Base-by-base conservation (phyloP, 2,113 vertebrate species). In the Gadus chalcogrammus region DNA sequence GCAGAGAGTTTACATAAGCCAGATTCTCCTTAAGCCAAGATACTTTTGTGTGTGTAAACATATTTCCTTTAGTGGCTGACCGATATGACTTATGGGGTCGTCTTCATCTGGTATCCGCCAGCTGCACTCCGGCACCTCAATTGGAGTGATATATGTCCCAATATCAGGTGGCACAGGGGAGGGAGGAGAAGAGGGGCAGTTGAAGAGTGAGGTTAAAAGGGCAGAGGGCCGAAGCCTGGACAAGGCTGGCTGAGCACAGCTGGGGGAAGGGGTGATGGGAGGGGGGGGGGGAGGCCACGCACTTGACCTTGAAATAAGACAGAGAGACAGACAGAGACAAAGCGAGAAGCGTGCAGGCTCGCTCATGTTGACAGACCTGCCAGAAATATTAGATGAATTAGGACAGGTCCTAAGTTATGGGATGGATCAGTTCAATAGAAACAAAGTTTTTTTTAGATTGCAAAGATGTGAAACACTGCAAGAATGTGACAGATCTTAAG, bases 11-110 rank as follows among this genome's bases (percentile, higher is more conserved):
- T 77, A 78, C 67, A 73, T 73, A 72, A 76, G 87, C 74, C 69
- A 70, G 70, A 79, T 78, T 78, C 74, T 85, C 68, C 31, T 22
- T 71, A 70, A 74, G 68, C 82, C 61, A 73, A 87, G 11, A 83
- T 85, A 78, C 80, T 77, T 79, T 67, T 73, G 52, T 81, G 81
- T 81, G 81, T 81, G 89, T 87, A 91, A 91, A 92, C 87, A 90
- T 85, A 89, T 93, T 88, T 87, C 83, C 87, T 88, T 89, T 88
- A 90, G 88, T 83, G 83, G 73, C 71, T 82, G 75, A 84, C 78
- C 61, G 69, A 86, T 82, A 86, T 89, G 85, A 91, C 76, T 90
- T 89, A 91, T 74, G 79, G 79, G 79, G 59, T 71, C 48, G 65
- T 81, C 77, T 77, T 87, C 71, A 48, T 75, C 77, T 68, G 48